A percentile compares a stretch with the other conserved stretches of the same genome.
These are phyloP conservation scores for Enteromius mattozi DNA, from an alignment of 2,797 vertebrate genomes.

Conservation along the genomic window DNA sequence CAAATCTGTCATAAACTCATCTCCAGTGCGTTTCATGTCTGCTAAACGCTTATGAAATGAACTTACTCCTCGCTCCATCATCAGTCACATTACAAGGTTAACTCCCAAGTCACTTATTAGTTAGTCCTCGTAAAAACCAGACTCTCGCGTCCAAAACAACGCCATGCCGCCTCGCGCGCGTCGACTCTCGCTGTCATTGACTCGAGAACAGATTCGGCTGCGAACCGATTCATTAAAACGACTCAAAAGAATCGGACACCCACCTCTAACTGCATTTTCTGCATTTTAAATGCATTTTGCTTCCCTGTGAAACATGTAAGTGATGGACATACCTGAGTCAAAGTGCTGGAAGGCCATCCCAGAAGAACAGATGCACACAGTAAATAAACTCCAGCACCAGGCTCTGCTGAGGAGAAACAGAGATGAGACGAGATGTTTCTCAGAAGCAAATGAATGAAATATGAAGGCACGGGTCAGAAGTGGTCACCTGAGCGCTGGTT, in stretches of 20 bases:
- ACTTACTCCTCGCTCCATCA: not conserved
- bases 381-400: conserved; percentile 71
- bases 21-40: not conserved
- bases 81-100: not conserved
- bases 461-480: conserved; percentile 38
- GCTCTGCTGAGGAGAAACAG: conserved; percentile 67
- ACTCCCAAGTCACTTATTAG: not conserved
- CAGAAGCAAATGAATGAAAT: conserved; percentile 7
- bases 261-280: not conserved
- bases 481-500: conserved; percentile 70
- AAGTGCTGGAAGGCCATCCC: conserved; percentile 70
- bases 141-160: not conserved
- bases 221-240: not conserved
- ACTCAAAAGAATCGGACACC: not conserved
- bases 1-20: not conserved
- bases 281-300: too few relatives aligned
- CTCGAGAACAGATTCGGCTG: not conserved
- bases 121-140: not conserved
- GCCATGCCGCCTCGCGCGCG: not conserved
- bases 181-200: not conserved
- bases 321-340: conserved; percentile 72
- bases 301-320: not conserved
- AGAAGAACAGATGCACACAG: conserved; percentile 64
- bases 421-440: conserved; percentile 33
- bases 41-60: not conserved